Conservation (phyloP, 2,113 vertebrate species). For the Cariama cristata region DNA sequence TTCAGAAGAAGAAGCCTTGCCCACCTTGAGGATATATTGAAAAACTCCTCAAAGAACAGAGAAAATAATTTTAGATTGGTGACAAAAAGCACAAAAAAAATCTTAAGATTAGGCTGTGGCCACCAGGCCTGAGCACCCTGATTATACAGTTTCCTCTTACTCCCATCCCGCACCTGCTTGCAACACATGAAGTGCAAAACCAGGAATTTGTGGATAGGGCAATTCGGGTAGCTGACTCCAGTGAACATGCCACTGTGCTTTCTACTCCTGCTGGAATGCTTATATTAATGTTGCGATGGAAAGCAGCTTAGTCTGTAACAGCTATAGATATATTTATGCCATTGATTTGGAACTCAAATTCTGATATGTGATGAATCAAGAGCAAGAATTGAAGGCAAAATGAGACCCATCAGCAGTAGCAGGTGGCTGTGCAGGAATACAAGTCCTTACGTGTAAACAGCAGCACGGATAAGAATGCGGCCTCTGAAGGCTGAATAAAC, state of each 20-base stretch:
- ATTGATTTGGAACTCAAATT: background rate
- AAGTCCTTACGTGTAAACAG: background rate
- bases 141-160: background rate
- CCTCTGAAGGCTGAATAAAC: conserved; percentile 5
- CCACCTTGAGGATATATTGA: background rate
- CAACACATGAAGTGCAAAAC: background rate
- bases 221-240: background rate
- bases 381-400: background rate
- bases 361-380: background rate
- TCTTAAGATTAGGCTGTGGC: background rate
- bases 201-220: background rate
- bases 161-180: background rate
- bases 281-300: background rate
- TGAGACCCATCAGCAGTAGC: background rate
- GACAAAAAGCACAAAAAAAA: background rate
- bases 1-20: background rate
- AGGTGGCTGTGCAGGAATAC: background rate
- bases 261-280: background rate
- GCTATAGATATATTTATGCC: background rate
- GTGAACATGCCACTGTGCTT: background rate
- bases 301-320: background rate
- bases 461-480: background rate
- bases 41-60: background rate
- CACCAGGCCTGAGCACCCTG: background rate
- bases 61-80: background rate